Conservation (phyloP, 1,140 invertebrate genomes). For the Pseudomyrmex cubaensis region DNA sequence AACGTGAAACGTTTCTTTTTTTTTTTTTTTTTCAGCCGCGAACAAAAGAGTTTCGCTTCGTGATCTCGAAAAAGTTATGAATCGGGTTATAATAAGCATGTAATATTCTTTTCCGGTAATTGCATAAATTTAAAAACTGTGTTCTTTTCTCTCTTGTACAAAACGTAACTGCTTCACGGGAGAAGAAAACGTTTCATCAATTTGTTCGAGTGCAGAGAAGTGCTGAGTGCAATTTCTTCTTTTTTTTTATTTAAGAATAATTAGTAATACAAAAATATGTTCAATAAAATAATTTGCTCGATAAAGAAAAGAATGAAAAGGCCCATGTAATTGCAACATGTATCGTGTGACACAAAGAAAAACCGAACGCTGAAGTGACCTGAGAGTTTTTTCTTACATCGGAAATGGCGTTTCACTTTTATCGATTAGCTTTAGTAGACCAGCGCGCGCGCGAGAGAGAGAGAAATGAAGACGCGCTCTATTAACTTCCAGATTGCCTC, state of each 20-base stretch:
- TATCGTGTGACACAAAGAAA: background rate
- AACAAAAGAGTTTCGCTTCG: background rate
- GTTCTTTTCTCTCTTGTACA: background rate
- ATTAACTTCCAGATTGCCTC: constrained; percentile 37
- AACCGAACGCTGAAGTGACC: background rate
- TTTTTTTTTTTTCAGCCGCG: no score
- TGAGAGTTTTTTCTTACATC: background rate
- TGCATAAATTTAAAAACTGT: background rate
- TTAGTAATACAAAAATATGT: background rate
- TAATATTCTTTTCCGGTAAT: background rate
- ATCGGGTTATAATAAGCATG: background rate
- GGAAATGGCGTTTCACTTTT: background rate
- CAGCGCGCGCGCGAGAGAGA: background rate
- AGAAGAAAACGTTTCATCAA: background rate
- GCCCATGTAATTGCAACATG: no score
- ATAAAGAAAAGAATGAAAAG: background rate
- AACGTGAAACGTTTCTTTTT: background rate
- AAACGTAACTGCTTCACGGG: background rate
- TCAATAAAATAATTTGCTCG: background rate
- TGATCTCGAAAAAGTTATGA: background rate
- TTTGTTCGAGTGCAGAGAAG: background rate
- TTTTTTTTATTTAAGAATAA: constrained; percentile 14
- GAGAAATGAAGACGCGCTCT: background rate
- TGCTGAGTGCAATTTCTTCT: background rate
- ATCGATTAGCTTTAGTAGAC: constrained; percentile 28